Conservation (phyloP, 23 tunicate species). For the Ciona savignyi region DNA sequence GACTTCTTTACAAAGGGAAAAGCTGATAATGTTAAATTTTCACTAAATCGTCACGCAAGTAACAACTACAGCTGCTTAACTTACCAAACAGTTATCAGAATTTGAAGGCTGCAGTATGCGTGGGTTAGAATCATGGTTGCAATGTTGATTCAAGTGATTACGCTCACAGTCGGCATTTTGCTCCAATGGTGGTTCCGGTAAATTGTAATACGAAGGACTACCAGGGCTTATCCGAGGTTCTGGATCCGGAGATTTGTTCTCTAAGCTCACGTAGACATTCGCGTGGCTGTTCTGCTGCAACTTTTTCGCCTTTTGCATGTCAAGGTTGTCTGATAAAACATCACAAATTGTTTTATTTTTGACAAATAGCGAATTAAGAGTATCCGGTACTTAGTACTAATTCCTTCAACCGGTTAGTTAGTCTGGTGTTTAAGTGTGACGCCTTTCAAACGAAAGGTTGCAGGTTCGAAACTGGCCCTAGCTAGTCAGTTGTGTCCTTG, state of each 20-base stretch:
- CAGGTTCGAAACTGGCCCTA: no score
- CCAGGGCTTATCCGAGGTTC: neutral
- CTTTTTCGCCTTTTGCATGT: constrained; percentile 9
- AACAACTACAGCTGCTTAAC: no score
- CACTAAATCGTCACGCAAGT: no score
- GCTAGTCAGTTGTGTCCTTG: no score
- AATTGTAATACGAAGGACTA: neutral
- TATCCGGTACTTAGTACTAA: no score
- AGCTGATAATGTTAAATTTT: no score
- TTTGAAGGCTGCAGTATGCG: constrained; percentile 23
- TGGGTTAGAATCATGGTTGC: constrained; percentile 31
- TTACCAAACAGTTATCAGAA: neutral
- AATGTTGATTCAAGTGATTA: constrained; percentile 2
- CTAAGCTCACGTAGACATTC: constrained; percentile 27
- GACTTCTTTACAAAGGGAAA: neutral
- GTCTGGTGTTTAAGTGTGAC: no score
- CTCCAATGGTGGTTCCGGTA: neutral
- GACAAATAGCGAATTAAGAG: no score
- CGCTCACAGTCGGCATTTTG: neutral
- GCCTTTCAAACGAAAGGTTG: no score
- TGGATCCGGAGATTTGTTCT: neutral
- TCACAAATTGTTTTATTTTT: no score
- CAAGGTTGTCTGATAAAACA: constrained; percentile 10
- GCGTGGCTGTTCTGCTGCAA: constrained; percentile 14
- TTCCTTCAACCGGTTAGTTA: no score